Evolutionary conservation across 2,113 vertebrate genomes (phyloP).

Genomic region (Gambusia affinis): DNA sequence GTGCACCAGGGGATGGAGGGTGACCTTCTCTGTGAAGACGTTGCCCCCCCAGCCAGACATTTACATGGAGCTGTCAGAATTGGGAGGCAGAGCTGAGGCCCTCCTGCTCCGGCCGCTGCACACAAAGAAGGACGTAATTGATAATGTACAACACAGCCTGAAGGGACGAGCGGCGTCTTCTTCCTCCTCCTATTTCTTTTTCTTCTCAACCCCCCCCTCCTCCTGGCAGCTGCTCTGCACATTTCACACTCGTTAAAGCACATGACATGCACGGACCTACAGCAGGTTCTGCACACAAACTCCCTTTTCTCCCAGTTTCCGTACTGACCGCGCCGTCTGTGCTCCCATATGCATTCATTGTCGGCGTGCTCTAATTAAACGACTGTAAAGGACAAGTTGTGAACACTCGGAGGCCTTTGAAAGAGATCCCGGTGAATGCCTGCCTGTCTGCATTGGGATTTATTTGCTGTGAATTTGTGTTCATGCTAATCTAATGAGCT

Average conservation of each 20-base stretch:
- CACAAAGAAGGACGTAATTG: conserved; percentile 79
- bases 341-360: conserved; percentile 36
- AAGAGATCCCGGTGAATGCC: conserved; percentile 57
- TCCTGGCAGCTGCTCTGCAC: conserved; percentile 36
- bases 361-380: conserved; percentile 61
- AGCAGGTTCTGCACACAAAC: neutral
- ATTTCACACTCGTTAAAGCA: conserved; percentile 62
- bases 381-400: conserved; percentile 57
- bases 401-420: conserved; percentile 52
- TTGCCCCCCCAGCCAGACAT: conserved; percentile 82
- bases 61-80: conserved; percentile 83
- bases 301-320: neutral
- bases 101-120: conserved; percentile 51
- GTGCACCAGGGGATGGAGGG: conserved; percentile 74
- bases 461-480: conserved; percentile 63
- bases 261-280: conserved; percentile 11
- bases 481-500: conserved; percentile 78
- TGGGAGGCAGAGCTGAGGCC: conserved; percentile 60
- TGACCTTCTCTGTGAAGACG: conserved; percentile 85
- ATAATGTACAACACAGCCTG: conserved; percentile 77
- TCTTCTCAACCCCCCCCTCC: conserved; percentile 15
- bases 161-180: conserved; percentile 60
- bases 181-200: conserved; percentile 44
- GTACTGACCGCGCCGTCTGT: neutral
- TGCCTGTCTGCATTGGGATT: conserved; percentile 47